These are phyloP conservation scores for Australoheros facetus DNA, from an alignment of 2,797 vertebrate genomes.

Conservation along the genomic window DNA sequence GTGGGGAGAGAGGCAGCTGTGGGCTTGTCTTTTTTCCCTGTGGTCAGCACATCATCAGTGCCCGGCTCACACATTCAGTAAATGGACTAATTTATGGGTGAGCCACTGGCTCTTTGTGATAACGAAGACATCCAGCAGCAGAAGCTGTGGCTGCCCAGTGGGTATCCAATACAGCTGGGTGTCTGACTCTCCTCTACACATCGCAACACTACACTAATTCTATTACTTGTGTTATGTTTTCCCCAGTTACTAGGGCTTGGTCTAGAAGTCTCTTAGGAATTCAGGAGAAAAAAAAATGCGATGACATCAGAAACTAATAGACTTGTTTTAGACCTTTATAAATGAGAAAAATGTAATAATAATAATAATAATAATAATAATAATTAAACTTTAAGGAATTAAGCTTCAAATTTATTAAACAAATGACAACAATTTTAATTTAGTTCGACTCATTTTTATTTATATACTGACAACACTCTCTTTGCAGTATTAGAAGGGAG, in stretches of 20 bases:
- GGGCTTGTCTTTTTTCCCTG: slow-evolving; percentile 19
- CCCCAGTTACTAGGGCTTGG: slow-evolving; percentile 20
- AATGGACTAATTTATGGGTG: slow-evolving; percentile 55
- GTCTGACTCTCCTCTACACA: slow-evolving; percentile 44
- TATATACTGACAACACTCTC: no score
- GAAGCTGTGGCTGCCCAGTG: slow-evolving; percentile 32
- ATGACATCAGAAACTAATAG: not conserved
- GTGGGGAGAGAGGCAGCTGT: slow-evolving; percentile 28
- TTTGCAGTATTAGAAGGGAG: not conserved
- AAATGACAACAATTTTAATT: not conserved
- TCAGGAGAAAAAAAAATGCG: not conserved
- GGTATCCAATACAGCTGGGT: slow-evolving; percentile 60
- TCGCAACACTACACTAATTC: slow-evolving; percentile 42
- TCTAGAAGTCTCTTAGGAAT: slow-evolving; percentile 26
- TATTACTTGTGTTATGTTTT: slow-evolving; percentile 13
- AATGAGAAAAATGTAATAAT: not conserved
- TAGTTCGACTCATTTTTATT: no score
- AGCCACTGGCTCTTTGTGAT: slow-evolving; percentile 59
- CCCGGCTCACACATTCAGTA: slow-evolving; percentile 55
- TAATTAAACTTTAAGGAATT: not conserved
- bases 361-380: not conserved
- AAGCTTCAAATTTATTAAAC: not conserved
- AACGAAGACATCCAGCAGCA: slow-evolving; percentile 38
- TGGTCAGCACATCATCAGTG: slow-evolving; percentile 57
- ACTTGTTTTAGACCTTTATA: not conserved